Conservation (phyloP, 2,113 vertebrate species). For the Rhea americana region DNA sequence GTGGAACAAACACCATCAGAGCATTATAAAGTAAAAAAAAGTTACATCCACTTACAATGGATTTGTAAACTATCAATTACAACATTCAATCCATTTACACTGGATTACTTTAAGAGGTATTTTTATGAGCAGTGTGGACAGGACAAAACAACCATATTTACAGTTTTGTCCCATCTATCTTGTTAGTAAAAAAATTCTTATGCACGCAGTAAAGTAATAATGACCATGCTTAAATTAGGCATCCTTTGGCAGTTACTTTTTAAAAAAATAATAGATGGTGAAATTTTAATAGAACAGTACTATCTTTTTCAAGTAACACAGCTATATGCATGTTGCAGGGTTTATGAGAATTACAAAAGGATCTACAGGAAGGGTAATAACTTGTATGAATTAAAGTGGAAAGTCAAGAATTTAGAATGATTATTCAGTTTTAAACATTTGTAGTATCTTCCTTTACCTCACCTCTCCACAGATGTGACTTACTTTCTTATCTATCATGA, state of each 20-base stretch:
- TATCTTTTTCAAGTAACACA: neutral
- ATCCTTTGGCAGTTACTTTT: slow-evolving; percentile 13
- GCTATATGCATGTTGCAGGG: neutral
- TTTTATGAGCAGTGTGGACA: neutral
- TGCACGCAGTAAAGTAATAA: neutral
- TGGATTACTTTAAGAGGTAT: neutral
- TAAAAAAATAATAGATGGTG: neutral
- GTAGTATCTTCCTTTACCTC: slow-evolving; percentile 1
- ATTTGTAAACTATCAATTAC: slow-evolving; percentile 37
- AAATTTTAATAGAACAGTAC: neutral
- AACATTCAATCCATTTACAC: slow-evolving; percentile 23
- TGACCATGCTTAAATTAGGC: neutral
- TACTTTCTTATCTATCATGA: neutral
- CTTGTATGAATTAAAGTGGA: neutral
- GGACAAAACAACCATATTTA: neutral
- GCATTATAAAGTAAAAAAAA: neutral
- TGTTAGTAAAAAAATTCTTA: neutral
- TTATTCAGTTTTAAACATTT: neutral
- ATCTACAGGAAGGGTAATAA: neutral
- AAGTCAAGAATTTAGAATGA: slow-evolving; percentile 11
- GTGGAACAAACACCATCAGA: slow-evolving; percentile 25
- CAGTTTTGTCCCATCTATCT: neutral
- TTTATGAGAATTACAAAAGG: neutral
- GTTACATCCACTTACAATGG: neutral
- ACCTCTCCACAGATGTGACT: neutral